These are phyloP conservation scores for Aptenodytes patagonicus DNA, from an alignment of 2,113 vertebrate species.

Conservation along the genomic window DNA sequence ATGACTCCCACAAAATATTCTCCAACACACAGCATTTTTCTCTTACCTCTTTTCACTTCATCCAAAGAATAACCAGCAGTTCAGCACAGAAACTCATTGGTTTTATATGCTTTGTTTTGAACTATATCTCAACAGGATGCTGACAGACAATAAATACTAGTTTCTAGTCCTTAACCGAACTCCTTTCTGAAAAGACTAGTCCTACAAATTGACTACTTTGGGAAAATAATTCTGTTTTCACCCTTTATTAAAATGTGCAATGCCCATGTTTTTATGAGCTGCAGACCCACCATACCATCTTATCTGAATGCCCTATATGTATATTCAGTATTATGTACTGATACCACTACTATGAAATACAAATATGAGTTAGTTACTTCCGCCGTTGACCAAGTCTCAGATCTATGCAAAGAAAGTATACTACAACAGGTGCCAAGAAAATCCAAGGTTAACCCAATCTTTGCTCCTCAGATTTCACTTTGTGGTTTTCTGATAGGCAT, in stretches of 20 bases:
- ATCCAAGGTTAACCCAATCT: background rate
- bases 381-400: background rate
- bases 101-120: background rate
- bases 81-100: background rate
- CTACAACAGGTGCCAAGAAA: background rate
- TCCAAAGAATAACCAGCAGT: background rate
- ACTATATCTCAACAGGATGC: background rate
- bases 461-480: background rate
- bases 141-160: background rate
- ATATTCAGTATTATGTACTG: background rate
- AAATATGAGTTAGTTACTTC: background rate
- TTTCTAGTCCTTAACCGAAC: background rate
- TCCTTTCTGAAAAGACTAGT: background rate
- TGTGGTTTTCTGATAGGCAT: background rate
- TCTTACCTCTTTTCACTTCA: background rate
- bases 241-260: background rate
- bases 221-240: background rate
- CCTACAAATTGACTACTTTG: background rate
- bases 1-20: background rate
- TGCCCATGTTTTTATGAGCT: background rate
- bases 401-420: background rate
- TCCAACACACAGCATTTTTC: background rate
- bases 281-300: background rate
- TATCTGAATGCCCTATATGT: background rate
- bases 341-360: background rate